A percentile compares a stretch with the other conserved stretches of the same genome.
These are phyloP conservation scores for Dicaeum eximium DNA, from an alignment of 2,113 vertebrate genomes.

Conservation along the genomic window DNA sequence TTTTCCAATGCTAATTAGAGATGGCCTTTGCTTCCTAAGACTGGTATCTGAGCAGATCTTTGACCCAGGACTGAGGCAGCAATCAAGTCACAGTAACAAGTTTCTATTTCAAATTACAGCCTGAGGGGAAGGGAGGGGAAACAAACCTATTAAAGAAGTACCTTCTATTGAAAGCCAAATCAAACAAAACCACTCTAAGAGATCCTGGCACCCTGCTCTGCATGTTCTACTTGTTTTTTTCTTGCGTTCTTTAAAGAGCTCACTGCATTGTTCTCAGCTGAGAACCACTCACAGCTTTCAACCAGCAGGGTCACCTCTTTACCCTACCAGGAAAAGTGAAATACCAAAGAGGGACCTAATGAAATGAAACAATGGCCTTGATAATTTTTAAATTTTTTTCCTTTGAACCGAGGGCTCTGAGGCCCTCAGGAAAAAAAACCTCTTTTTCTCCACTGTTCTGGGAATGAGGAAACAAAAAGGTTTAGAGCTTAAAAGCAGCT, in stretches of 20 bases:
- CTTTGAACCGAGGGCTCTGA: background rate
- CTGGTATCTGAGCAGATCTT: background rate
- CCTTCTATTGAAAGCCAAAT: background rate
- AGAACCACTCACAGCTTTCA: background rate
- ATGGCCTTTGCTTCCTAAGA: background rate
- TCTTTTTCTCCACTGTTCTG: background rate
- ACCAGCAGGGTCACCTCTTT: background rate
- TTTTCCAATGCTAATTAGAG: background rate
- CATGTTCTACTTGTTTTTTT: background rate
- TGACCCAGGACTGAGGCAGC: background rate
- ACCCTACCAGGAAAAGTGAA: background rate
- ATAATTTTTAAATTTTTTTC: background rate
- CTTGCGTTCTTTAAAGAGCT: background rate
- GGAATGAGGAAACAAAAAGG: background rate
- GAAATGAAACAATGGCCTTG: background rate
- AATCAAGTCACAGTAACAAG: background rate
- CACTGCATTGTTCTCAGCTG: background rate
- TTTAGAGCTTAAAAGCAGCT: background rate
- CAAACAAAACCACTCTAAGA: background rate
- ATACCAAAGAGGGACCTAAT: background rate
- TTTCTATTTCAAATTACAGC: background rate
- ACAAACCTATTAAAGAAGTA: background rate
- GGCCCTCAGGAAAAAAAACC: background rate
- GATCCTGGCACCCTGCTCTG: background rate
- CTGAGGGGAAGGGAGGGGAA: background rate